phyloP scores from a whole-genome alignment of 2,797 vertebrate species.

The Chrosomus eos region DNA sequence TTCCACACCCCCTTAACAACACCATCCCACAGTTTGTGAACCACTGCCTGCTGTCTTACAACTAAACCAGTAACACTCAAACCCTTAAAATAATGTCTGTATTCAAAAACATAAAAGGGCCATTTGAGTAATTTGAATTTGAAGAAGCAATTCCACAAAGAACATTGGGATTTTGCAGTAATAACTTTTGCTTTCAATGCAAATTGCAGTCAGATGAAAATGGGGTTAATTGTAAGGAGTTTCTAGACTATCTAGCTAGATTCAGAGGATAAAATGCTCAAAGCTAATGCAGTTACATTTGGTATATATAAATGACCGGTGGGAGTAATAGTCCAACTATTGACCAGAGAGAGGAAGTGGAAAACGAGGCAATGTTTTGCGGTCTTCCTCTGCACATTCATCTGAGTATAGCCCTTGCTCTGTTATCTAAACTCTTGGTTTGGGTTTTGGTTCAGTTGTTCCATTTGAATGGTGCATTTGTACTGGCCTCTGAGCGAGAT shows the following conservation, averaged over 20 bases:
- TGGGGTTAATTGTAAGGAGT: not conserved
- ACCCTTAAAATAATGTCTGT: not conserved
- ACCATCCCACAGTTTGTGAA: not conserved
- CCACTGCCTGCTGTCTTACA: not conserved
- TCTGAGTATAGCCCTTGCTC: constrained; percentile 8
- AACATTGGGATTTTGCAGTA: not conserved
- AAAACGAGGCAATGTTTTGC: constrained; percentile 19
- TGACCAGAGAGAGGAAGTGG: constrained; percentile 3
- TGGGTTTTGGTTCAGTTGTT: constrained; percentile 55
- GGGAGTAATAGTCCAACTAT: not conserved
- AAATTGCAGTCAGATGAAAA: constrained; percentile 17
- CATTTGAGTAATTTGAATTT: constrained; percentile 5
- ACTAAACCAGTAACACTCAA: not conserved
- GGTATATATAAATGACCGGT: not conserved
- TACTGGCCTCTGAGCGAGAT: constrained; percentile 45
- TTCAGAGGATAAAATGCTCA: not conserved
- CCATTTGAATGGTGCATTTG: constrained; percentile 58
- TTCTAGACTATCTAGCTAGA: not conserved
- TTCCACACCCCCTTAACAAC: not conserved
- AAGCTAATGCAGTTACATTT: not conserved
- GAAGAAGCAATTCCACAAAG: not conserved
- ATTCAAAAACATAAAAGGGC: not conserved
- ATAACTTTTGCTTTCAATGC: constrained; percentile 7
- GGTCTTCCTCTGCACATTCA: constrained; percentile 6
- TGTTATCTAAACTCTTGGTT: constrained; percentile 46